Percentiles rank a stretch among this genome's conserved stretches.
These are phyloP conservation scores for Gopherus evgoodei DNA, from an alignment of 2,113 vertebrate genomes.

Conservation along the genomic window DNA sequence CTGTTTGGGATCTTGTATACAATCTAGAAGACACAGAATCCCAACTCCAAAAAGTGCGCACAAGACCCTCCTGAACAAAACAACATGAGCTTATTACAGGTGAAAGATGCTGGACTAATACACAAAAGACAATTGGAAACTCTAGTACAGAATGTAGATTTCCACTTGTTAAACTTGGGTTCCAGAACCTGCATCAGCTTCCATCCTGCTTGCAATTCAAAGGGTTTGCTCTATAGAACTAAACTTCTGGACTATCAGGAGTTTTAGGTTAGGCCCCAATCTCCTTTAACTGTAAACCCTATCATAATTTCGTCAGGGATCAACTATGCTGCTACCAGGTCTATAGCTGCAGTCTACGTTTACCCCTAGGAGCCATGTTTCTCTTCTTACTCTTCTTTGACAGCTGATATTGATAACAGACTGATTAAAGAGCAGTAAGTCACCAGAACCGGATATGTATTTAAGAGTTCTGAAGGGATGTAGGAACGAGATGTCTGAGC, in stretches of 20 bases:
- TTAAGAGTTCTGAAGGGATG: background rate
- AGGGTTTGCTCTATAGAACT: slow-evolving; percentile 5
- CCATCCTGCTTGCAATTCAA: slow-evolving; percentile 6
- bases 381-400: background rate
- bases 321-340: background rate
- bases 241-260: background rate
- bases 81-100: slow-evolving; percentile 27
- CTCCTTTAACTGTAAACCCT: background rate
- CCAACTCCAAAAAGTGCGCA: background rate
- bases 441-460: background rate
- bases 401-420: background rate
- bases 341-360: background rate
- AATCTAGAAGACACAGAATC: background rate
- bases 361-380: background rate
- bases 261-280: background rate
- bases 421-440: background rate
- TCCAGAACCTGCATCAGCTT: background rate
- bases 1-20: background rate
- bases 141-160: background rate
- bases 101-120: background rate
- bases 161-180: background rate
- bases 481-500: background rate
- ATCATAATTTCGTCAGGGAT: background rate
- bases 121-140: slow-evolving; percentile 2
- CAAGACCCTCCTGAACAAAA: background rate